Percentiles rank a stretch among this genome's conserved stretches.
Evolutionary conservation across 2,888 invertebrate species (phyloP).

Genomic region (Philopedon plagiatum): DNA sequence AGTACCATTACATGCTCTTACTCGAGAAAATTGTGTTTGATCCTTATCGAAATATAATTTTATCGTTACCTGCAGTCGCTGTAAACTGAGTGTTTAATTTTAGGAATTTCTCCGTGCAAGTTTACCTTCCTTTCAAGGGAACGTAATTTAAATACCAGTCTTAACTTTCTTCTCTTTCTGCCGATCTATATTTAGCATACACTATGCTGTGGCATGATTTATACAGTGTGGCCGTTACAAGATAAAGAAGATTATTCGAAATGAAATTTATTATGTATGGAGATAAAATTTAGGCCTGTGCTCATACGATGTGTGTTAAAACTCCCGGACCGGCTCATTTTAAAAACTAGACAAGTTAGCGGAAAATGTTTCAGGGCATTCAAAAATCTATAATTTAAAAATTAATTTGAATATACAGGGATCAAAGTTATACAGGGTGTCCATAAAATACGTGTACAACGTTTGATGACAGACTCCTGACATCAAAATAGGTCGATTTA

Average conservation of each 20-base stretch:
- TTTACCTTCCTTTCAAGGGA: constrained; percentile 11
- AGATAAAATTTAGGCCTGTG: too few species aligned
- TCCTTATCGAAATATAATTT: neutral
- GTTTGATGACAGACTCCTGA: too few species aligned
- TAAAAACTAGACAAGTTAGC: too few species aligned
- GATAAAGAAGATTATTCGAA: neutral
- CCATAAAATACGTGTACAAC: too few species aligned
- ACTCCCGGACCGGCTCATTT: too few species aligned
- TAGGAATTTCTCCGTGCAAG: constrained; percentile 3
- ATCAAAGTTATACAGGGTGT: too few species aligned
- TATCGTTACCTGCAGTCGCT: neutral
- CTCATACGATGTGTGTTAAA: too few species aligned
- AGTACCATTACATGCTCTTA: neutral
- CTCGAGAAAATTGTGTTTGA: neutral
- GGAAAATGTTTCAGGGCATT: too few species aligned
- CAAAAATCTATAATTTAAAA: too few species aligned
- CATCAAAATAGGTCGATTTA: too few species aligned
- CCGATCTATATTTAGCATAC: constrained; percentile 20
- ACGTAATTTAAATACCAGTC: constrained; percentile 12
- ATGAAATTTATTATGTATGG: too few species aligned
- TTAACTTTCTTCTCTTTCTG: constrained; percentile 20
- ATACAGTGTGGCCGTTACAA: constrained; percentile 11
- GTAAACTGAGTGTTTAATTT: constrained; percentile 2
- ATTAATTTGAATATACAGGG: too few species aligned
- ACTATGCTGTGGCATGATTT: constrained; percentile 1